These are phyloP conservation scores for Bibio marci DNA, from an alignment of 2,888 invertebrate genomes.

Conservation along the genomic window DNA sequence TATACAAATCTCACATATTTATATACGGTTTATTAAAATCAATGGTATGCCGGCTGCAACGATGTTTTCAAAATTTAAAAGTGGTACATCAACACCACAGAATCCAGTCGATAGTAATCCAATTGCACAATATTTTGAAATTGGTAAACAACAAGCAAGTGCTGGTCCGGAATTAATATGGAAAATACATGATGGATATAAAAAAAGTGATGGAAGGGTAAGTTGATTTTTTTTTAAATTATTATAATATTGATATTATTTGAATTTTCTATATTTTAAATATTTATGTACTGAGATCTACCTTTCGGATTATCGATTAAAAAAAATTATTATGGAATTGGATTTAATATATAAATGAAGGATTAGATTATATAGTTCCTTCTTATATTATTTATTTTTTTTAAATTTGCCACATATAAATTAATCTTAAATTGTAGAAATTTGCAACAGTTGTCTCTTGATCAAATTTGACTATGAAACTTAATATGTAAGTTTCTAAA, in stretches of 20 bases:
- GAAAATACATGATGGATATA: slow-evolving; percentile 78
- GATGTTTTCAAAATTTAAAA: slow-evolving; percentile 61
- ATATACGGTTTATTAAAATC: too few relatives aligned
- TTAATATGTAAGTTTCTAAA: too few relatives aligned
- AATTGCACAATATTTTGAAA: slow-evolving; percentile 72
- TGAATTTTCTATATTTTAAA: neutral
- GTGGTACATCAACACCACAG: slow-evolving; percentile 33
- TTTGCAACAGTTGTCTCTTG: too few relatives aligned
- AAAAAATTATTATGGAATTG: too few relatives aligned
- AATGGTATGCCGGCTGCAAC: slow-evolving; percentile 34
- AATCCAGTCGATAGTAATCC: slow-evolving; percentile 57
- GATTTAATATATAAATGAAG: too few relatives aligned
- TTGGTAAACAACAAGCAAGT: slow-evolving; percentile 61
- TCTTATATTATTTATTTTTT: too few relatives aligned
- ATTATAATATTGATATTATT: neutral
- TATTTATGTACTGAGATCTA: neutral
- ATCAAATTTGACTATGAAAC: too few relatives aligned
- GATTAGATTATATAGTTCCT: too few relatives aligned
- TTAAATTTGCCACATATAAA: too few relatives aligned
- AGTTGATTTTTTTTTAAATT: slow-evolving; percentile 18
- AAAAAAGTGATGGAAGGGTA: slow-evolving; percentile 82
- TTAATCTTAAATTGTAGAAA: too few relatives aligned
- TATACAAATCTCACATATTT: too few relatives aligned
- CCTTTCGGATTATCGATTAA: too few relatives aligned
- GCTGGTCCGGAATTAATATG: slow-evolving; percentile 83